phyloP scores from a whole-genome alignment of 2,888 invertebrate genomes.

The Diplolepis rosae region DNA sequence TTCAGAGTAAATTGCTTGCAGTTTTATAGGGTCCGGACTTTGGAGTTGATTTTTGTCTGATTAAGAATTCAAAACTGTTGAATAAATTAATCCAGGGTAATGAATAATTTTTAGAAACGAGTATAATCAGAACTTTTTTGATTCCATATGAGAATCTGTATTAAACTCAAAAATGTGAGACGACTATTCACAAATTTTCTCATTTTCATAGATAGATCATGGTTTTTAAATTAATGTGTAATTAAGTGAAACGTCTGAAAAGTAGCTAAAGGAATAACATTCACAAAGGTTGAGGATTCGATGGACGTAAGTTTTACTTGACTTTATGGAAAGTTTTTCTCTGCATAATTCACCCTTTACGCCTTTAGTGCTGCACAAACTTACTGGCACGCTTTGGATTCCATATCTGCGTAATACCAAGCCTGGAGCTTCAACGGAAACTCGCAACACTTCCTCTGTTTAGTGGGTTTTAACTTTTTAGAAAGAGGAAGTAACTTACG shows the following conservation, averaged over 20 bases:
- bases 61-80: too few species aligned
- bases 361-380: not conserved
- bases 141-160: too few species aligned
- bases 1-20: too few species aligned
- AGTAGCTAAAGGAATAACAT: not conserved
- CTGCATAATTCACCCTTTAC: not conserved
- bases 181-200: too few species aligned
- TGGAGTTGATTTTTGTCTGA: too few species aligned
- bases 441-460: slow-evolving; percentile 27
- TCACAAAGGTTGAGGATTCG: slow-evolving; percentile 14
- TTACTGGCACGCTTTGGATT: not conserved
- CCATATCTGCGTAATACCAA: slow-evolving; percentile 15
- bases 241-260: not conserved
- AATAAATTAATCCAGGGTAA: too few species aligned
- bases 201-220: too few species aligned
- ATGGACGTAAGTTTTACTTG: not conserved
- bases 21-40: too few species aligned
- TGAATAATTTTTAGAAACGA: too few species aligned
- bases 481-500: not conserved
- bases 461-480: slow-evolving; percentile 24
- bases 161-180: too few species aligned
- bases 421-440: slow-evolving; percentile 27
- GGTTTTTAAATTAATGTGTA: too few species aligned
- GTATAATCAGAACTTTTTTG: too few species aligned
- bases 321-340: slow-evolving; percentile 29